phyloP scores from a whole-genome alignment of 1,140 invertebrate genomes.

The Papilio aristodemus region DNA sequence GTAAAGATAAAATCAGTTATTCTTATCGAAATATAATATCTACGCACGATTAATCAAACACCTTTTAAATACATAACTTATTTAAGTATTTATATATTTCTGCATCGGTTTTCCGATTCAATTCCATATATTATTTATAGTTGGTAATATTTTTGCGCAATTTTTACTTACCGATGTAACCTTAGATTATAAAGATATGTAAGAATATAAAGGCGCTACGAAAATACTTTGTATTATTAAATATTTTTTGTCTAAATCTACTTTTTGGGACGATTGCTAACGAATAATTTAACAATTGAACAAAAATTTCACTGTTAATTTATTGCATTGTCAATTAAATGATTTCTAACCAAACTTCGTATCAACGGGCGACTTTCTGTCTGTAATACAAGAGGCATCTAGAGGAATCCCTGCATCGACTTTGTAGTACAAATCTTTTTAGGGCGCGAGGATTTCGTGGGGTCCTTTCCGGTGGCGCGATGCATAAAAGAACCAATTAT shows the following conservation, averaged over 20 bases:
- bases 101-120: constrained; percentile 1
- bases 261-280: too few species aligned
- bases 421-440: constrained; percentile 68
- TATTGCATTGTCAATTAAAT: not conserved
- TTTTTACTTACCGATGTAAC: too few species aligned
- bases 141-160: too few species aligned
- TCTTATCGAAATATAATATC: constrained; percentile 68
- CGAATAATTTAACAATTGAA: too few species aligned
- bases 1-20: constrained; percentile 71
- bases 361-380: constrained; percentile 60
- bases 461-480: constrained; percentile 64
- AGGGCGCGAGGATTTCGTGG: constrained; percentile 63
- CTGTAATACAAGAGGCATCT: constrained; percentile 47
- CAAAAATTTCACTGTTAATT: too few species aligned
- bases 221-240: too few species aligned
- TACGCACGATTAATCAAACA: constrained; percentile 51
- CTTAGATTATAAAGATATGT: too few species aligned
- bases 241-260: too few species aligned
- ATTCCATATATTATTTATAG: too few species aligned
- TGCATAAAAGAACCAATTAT: constrained; percentile 73
- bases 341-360: not conserved
- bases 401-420: constrained; percentile 49
- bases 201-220: too few species aligned
- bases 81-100: not conserved
- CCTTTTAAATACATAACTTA: constrained; percentile 39